Base-by-base conservation (phyloP, 2,888 invertebrate species). In the Xiphydria camelus region DNA sequence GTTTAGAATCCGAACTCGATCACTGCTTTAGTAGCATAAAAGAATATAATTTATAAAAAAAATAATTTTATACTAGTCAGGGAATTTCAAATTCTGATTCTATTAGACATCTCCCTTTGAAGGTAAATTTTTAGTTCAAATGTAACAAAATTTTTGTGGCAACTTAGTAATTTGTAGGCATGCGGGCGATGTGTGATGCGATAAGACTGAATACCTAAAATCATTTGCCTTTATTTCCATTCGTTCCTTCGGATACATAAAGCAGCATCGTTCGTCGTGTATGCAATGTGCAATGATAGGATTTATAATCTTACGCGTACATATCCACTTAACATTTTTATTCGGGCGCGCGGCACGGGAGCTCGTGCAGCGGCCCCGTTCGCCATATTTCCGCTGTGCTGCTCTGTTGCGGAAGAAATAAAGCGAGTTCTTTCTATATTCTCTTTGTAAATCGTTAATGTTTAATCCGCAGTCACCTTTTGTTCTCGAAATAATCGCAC, bases 181-280 rank as follows among this genome's bases (percentile, higher is more conserved):
- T n/a, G n/a, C n/a, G n/a, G n/a, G n/a, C n/a, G n/a, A n/a, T n/a
- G n/a, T n/a, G n/a, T n/a, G n/a, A 26, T 14, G 14, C 26, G 19
- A 43, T 37, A 37, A 17, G 37, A 19, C 38, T 21, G 26, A 43
- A 40, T 48, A 40, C 41, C 44, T 47, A 44, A 50, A 55, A 53
- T 45, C 51, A 51, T 41, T 42, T 38, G 44, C 44, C 33, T 50
- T 44, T 47, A 54, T 54, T 47, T 56, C 51, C 57, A 58, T 51
- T 55, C 55, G 56, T 56, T 57, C 50, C 52, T 57, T 54, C 52
- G 51, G 57, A 55, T 60, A 62, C 62, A 62, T 56, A 51, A 19
- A 47, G 26, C 45, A 54, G 55, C 51, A 57, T 55, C 53, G 48
- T 48, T 49, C 48, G 38, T 43, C 40, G 22, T 55, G 55, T 53